Conservation (phyloP, 2,888 invertebrate species). For the Heliconius ismenius region DNA sequence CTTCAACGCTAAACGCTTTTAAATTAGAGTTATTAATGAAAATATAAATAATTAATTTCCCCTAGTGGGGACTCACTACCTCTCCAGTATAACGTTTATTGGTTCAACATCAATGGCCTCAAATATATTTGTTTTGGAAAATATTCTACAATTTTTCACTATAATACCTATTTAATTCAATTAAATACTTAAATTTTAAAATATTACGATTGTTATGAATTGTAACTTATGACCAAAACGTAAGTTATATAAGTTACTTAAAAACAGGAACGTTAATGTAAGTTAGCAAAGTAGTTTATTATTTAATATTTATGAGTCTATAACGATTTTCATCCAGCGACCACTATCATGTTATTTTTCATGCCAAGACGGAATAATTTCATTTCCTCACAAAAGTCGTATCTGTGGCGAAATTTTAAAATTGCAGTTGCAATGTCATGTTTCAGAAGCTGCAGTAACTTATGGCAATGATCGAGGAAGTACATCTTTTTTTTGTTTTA, state of each 20-base stretch:
- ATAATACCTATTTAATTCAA: too few relatives aligned
- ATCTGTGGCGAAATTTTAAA: slow-evolving; percentile 1
- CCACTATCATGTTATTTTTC: neutral
- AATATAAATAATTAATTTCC: too few relatives aligned
- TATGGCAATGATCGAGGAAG: neutral
- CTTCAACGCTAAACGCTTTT: too few relatives aligned
- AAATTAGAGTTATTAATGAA: too few relatives aligned
- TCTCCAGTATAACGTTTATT: too few relatives aligned
- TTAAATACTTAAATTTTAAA: too few relatives aligned
- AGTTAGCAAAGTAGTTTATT: slow-evolving; percentile 4
- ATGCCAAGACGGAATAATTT: slow-evolving; percentile 1
- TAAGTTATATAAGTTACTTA: neutral
- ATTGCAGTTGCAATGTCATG: slow-evolving; percentile 6
- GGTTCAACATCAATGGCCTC: too few relatives aligned
- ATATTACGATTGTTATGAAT: too few relatives aligned
- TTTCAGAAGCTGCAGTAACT: slow-evolving; percentile 9
- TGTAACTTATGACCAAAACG: neutral
- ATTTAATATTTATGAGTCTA: neutral
- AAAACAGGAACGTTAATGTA: neutral
- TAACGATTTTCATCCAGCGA: neutral
- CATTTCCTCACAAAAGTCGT: slow-evolving; percentile 14
- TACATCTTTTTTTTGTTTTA: neutral
- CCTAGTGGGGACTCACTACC: too few relatives aligned
- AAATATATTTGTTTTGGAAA: too few relatives aligned
- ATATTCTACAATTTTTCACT: too few relatives aligned